Evolutionary conservation across 2,113 vertebrate genomes (phyloP), one percentile per base, ranked within the genome.

Genomic region (Cephalopholis sonnerati): DNA sequence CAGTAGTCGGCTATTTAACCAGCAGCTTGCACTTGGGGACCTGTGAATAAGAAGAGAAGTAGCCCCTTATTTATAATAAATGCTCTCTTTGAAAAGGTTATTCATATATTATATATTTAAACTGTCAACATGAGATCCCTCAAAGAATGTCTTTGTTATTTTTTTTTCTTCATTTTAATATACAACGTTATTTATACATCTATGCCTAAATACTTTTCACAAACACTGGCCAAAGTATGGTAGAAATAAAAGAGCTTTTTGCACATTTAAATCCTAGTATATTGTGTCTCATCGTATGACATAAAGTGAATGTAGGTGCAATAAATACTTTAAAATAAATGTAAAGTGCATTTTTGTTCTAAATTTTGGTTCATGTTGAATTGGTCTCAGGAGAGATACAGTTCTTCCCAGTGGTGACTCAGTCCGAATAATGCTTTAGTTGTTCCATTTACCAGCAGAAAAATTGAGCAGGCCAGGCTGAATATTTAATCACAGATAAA

Each of bases 401-500:
- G 36, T 27, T 15, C 5, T 18, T 41, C 41, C 46, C 10, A 17
- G 0, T 54, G 13, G 36, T 12, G 64, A 51, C 36, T 46, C 11
- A 13, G 7, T 50, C 62, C 25, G 51, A 65, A 50, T 44, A 48
- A 32, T 25, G 29, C 63, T 81, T 68, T 32, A 8, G 1, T 79
- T 77, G 22, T 32, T 74, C 25, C 51, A 57, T 69, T 70, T 66
- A 15, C 44, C 20, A 1, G 24, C 39, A 61, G 18, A 63, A 79
- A 54, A 55, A 72, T 9, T 29, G 22, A 59, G 64, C 10, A 16
- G n/a, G 27, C 18, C 48, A 20, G 22, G 58, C 29, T 65, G 83
- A 84, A 70, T 76, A 41, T 82, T 53, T 73, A 74, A 46, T 76
- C 29, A 39, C 44, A 24, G 73, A 57, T 66, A 41, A 53, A 59